Evolutionary conservation across 1,140 invertebrate species (phyloP).

Genomic region (Drosophila serrata): DNA sequence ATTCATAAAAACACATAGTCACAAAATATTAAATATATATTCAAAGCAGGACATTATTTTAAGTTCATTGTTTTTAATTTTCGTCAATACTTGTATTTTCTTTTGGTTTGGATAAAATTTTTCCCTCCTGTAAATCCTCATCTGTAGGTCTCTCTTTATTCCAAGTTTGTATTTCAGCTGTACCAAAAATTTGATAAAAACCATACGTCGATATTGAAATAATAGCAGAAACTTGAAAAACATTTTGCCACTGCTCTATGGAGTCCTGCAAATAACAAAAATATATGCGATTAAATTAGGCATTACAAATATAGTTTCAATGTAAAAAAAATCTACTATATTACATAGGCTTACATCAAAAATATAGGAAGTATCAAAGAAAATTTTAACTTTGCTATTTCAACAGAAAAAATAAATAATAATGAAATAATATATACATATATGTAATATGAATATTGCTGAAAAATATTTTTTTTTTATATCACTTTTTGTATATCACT

Average conservation of each 20-base stretch:
- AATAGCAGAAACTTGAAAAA: constrained; percentile 9
- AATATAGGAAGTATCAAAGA: no score
- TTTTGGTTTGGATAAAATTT: constrained; percentile 1
- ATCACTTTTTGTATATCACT: no score
- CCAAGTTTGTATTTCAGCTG: constrained; percentile 8
- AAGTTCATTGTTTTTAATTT: not conserved
- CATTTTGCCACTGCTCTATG: constrained; percentile 7
- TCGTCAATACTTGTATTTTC: constrained; percentile 2
- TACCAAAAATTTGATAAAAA: constrained; percentile 13
- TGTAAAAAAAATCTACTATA: no score
- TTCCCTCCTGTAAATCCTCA: not conserved
- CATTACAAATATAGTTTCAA: not conserved
- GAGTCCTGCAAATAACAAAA: constrained; percentile 1
- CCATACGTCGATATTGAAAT: constrained; percentile 1
- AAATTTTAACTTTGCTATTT: no score
- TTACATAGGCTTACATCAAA: no score
- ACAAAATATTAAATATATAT: not conserved
- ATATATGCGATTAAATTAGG: not conserved
- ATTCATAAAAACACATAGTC: not conserved
- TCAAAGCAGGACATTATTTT: not conserved
- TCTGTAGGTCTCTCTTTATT: not conserved
- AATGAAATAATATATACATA: no score
- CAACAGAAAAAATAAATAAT: no score
- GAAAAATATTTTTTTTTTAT: no score
- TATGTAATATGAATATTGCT: no score